Conservation (phyloP, 2,113 vertebrate genomes). For the Pleuronectes platessa region DNA sequence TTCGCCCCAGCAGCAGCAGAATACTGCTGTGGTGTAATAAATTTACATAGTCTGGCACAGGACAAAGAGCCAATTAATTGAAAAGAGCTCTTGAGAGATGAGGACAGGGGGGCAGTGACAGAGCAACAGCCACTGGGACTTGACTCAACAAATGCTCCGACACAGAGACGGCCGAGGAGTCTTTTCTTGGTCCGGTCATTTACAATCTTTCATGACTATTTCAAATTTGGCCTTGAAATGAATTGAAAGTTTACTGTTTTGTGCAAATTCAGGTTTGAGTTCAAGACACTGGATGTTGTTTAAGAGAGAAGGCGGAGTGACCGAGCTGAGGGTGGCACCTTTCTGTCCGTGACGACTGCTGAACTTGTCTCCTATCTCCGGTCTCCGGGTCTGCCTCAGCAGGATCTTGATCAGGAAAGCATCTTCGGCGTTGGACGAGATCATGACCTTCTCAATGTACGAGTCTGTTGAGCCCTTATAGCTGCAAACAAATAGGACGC, state of each 20-base stretch:
- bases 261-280: conserved; percentile 2
- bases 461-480: conserved; percentile 98
- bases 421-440: conserved; percentile 97
- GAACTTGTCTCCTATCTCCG: conserved; percentile 99
- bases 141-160: conserved; percentile 88
- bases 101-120: conserved; percentile 88
- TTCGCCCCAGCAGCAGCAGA: conserved; percentile 89
- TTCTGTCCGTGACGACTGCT: conserved; percentile 98
- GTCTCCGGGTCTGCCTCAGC: conserved; percentile 95
- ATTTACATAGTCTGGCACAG: conserved; percentile 98
- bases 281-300: background rate
- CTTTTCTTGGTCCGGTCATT: conserved; percentile 31
- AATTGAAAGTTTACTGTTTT: background rate
- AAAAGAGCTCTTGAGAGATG: conserved; percentile 87
- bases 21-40: conserved; percentile 94
- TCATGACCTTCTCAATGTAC: conserved; percentile 99
- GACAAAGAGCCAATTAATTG: conserved; percentile 99
- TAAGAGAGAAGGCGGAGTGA: background rate
- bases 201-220: conserved; percentile 24
- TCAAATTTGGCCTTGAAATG: background rate
- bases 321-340: conserved; percentile 79
- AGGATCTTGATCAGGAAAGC: conserved; percentile 99
- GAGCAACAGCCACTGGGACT: conserved; percentile 91
- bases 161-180: conserved; percentile 31
- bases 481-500: conserved; percentile 69